Base-by-base conservation (phyloP, 1,140 invertebrate species). In the Luehdorfia chinensis region DNA sequence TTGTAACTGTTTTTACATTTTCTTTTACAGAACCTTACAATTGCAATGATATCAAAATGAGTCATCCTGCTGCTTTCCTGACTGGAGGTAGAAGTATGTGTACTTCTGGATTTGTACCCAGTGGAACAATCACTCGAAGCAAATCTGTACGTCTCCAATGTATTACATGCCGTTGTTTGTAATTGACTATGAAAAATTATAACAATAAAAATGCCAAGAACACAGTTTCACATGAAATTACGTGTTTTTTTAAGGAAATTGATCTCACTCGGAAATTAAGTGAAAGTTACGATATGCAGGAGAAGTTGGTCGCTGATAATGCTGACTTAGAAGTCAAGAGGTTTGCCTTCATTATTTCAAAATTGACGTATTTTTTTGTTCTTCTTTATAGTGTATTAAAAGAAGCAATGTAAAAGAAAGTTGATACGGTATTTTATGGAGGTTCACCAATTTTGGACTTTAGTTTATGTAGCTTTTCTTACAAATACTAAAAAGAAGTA, bases 231-330 rank as follows among this genome's bases (percentile, higher is more conserved):
- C 56, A 49, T 8, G 19, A 48, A 37, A 5, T 32, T 50, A 47
- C 50, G 59, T 70, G 69, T 78, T 25, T 64, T 69, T 69, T 67
- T 15, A 75, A 84, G 80, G 80, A 83, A 49, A 74, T 84, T 51
- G 86, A 84, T 50, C 66, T 89, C 30, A 84, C 87, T 0, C 84
- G 88, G 49, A 88, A 88, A 53, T 66, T 91, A 36, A 88, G 68
- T 21, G 89, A 91, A 47, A 89, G 89, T 44, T 88, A 91, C 59
- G 88, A 87, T 27, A 89, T 90, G 87, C 90, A 91, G 53, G 90
- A 92, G 59, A 90, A 88, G 68, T 66, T 92, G 5, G 89, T 87
- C 0, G 76, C 87, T 28, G 90, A 91, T 70, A 91, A 91, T 61
- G 89, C 88, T 6, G 80, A 90, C 48, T 72, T 92, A 41, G 90